Evolutionary conservation across 2,888 invertebrate species (phyloP), one percentile per base, ranked within the genome.

Genomic region (Andrena bucephala): DNA sequence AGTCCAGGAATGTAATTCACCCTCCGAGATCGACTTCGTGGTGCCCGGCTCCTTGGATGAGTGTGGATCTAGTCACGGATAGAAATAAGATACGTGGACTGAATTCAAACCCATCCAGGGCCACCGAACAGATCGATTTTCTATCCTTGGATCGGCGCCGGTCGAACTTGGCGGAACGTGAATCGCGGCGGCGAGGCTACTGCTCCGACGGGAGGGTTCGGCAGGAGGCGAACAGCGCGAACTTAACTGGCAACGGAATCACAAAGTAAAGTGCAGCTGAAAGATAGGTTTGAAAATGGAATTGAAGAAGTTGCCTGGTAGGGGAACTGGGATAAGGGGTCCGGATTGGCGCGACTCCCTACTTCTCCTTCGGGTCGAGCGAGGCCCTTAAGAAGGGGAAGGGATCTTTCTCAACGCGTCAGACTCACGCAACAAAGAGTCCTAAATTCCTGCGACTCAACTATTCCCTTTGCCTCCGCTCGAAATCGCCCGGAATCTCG

Each of bases 1-100:
- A 50, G 2, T 54, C 16, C 57, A 63, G 48, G 2, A 31, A 57
- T 74, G 57, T 50, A 42, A 36, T 66, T 63, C 27, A 63, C 20
- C 36, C 48, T 78, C 60, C 59, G 62, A 48, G 66, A 59, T 73
- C 63, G 66, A 50, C 27, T 79, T 65, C 65, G 74, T 72, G 91
- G 57, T 10, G 95, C 92, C 93, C 95, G 94, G 94, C 94, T 95
- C 96, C 95, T 95, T 96, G 96, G 96, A 96, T 96, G 96, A 96
- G 96, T 96, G 96, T 96, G 96, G 96, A 96, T 96, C 96, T 96
- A 96, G 96, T 96, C 96, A 96, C 96, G 96, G 95, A 94, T 89
- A 93, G 90, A 92, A 91, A 93, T 90, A 88, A 89, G 79, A 94
- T 95, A 96, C 96, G 96, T 96, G 96, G 95, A 96, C 96, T 95